Conservation (phyloP, 2,113 vertebrate genomes). For the Merops nubicus region DNA sequence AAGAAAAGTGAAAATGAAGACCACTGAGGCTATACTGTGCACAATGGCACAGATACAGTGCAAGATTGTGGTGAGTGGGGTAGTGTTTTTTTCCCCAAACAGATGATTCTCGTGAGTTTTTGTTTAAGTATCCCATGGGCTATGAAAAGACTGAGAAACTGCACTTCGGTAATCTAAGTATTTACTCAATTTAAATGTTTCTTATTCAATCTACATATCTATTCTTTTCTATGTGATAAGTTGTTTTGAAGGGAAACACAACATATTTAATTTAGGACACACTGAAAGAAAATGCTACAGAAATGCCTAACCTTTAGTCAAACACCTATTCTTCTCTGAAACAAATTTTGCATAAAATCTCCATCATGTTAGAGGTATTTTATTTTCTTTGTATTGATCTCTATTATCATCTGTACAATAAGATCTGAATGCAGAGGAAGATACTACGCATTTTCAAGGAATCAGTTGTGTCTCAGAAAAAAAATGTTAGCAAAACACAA, state of each 20-base stretch:
- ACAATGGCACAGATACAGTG: neutral
- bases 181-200: neutral
- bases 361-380: neutral
- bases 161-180: neutral
- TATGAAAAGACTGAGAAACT: neutral
- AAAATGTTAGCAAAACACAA: neutral
- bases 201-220: neutral
- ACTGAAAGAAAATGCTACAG: neutral
- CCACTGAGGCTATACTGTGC: neutral
- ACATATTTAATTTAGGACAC: neutral
- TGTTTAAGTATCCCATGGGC: neutral
- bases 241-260: neutral
- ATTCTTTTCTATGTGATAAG: neutral
- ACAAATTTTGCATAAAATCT: neutral
- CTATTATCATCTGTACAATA: neutral
- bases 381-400: neutral
- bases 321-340: neutral
- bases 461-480: neutral
- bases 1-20: neutral
- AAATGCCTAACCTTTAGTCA: neutral
- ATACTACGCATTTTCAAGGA: neutral
- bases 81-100: neutral
- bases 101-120: neutral
- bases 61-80: rapidly evolving
- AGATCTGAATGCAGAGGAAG: neutral